Evolutionary conservation across 2,113 vertebrate species (phyloP).

Genomic region (Daphoenositta chrysoptera): DNA sequence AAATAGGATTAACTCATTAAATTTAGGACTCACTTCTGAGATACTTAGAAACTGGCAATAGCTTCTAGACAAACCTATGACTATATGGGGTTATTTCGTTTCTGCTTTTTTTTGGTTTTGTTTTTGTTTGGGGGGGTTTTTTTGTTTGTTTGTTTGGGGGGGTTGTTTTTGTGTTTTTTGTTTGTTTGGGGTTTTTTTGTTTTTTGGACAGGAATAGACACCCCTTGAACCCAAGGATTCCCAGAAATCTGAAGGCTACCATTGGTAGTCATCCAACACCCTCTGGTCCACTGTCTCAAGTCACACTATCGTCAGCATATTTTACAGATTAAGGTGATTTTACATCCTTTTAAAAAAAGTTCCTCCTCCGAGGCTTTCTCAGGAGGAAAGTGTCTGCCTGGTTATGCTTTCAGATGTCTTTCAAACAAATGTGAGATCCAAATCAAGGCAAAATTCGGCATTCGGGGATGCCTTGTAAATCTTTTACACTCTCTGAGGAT

Average conservation of each 20-base stretch:
- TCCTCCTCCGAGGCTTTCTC: background rate
- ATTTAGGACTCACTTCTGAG: background rate
- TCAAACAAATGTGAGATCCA: background rate
- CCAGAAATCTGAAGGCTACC: background rate
- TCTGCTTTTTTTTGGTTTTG: background rate
- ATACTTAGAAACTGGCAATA: background rate
- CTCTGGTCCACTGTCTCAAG: background rate
- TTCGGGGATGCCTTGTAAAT: background rate
- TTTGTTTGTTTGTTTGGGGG: too few relatives aligned
- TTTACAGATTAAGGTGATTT: background rate
- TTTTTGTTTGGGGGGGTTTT: too few relatives aligned
- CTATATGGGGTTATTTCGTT: background rate
- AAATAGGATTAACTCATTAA: background rate
- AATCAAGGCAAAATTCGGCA: slow-evolving; percentile 7
- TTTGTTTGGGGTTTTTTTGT: too few relatives aligned
- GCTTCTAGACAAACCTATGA: background rate
- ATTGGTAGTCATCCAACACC: background rate
- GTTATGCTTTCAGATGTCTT: slow-evolving; percentile 10
- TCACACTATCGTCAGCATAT: background rate
- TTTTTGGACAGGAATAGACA: background rate
- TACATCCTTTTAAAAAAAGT: background rate
- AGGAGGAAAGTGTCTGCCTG: background rate
- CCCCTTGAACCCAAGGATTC: background rate
- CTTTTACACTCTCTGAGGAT: background rate
- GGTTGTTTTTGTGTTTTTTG: too few relatives aligned